Evolutionary conservation across 53 echinoderm and acorn worm genomes (phyloP), one percentile per base, ranked within the genome.

Genomic region (Crossaster papposus): DNA sequence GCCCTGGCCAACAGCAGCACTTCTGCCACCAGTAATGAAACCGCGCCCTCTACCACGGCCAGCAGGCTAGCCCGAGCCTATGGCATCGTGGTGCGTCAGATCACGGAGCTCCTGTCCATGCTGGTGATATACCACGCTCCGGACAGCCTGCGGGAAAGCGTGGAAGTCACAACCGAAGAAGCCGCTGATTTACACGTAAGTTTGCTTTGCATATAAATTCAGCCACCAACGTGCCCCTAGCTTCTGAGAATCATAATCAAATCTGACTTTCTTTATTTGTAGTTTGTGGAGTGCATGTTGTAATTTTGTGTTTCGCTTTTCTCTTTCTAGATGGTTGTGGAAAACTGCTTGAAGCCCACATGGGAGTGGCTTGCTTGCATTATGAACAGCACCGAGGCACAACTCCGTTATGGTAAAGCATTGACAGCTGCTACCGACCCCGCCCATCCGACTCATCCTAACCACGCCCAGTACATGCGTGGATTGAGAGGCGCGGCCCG

Each of bases 311-410:
- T 83, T 37, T 30, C 15, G 20, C 31, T 58, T 64, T 79, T 79
- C 55, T 58, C 22, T 0, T 58, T 58, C 14, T 88, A 99, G 99
- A 90, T 36, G 85, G 89, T 92, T 75, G 93, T 95, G 22, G 92
- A 96, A 63, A 83, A 84, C 83, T 93, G 94, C 62, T 81, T 99
- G 84, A 93, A 93, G 36, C 92, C 95, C 0, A 99, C 99, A 0
- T 96, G 96, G 96, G 91, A 94, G 30, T 99, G 99, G 99, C 83
- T 99, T 12, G 92, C 95, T 12, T 91, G 94, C 35, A 83, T 95
- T 23, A 99, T 99, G 99, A 94, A 99, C 85, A 96, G 99, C 88
- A 99, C 99, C 5, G 99, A 99, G 77, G 96, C 99, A 32, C 99
- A 99, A 90, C 91, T 99, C 29, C 88, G 99, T 24, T 99, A 93